Evolutionary conservation across 2,113 vertebrate species (phyloP).

Genomic region (Gymnobelideus leadbeateri): DNA sequence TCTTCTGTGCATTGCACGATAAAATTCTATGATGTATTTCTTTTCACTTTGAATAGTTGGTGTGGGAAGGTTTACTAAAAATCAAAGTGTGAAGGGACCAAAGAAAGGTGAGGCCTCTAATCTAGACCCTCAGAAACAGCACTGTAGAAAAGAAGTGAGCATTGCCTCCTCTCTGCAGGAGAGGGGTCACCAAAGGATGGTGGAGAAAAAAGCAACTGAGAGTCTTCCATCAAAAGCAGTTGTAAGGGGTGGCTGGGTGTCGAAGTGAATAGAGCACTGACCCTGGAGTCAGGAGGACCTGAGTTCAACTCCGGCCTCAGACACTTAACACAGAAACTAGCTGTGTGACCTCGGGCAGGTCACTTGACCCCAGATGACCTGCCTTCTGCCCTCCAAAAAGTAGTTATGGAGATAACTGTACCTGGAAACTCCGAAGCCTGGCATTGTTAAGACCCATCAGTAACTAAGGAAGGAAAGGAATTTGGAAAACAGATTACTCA

Average conservation of each 20-base stretch:
- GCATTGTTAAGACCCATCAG: conserved; percentile 73
- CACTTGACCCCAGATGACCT: too few relatives aligned
- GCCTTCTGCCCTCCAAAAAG: not conserved
- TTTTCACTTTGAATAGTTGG: not conserved
- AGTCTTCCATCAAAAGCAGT: not conserved
- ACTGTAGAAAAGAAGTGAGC: not conserved
- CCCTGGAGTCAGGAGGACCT: too few relatives aligned
- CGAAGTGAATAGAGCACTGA: too few relatives aligned
- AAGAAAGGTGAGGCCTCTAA: not conserved
- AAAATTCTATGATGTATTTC: not conserved
- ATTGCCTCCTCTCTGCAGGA: not conserved
- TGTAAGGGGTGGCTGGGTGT: too few relatives aligned
- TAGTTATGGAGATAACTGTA: conserved; percentile 31
- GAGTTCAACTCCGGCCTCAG: too few relatives aligned
- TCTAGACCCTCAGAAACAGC: not conserved
- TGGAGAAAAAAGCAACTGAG: not conserved
- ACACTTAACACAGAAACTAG: too few relatives aligned
- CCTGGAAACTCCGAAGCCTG: conserved; percentile 64
- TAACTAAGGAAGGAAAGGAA: conserved; percentile 67
- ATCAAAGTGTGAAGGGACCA: not conserved
- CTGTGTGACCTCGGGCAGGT: too few relatives aligned
- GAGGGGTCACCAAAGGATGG: not conserved
- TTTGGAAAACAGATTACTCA: conserved; percentile 24
- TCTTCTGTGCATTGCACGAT: not conserved
- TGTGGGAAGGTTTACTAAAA: not conserved